phyloP scores from a whole-genome alignment of 2,888 invertebrate species.

The Drosophila aldrichi region DNA sequence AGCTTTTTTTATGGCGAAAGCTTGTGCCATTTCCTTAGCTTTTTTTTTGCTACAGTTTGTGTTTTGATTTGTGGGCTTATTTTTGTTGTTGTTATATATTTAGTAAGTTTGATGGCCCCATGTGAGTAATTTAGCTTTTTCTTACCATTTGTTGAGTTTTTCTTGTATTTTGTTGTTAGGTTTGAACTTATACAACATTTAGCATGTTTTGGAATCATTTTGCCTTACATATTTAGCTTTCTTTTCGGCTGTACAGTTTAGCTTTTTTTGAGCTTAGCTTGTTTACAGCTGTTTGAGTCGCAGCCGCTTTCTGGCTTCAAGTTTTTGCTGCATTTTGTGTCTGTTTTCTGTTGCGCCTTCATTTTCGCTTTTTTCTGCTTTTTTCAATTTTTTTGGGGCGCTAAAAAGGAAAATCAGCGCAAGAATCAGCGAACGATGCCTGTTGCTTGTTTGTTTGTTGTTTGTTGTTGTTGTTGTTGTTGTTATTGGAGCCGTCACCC shows the following conservation, averaged over 20 bases:
- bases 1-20: background rate
- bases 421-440: constrained; percentile 53
- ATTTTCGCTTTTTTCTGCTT: constrained; percentile 8
- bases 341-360: constrained; percentile 29
- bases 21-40: background rate
- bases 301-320: background rate
- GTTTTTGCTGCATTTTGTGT: constrained; percentile 30
- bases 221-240: no score
- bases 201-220: no score
- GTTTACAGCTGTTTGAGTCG: background rate
- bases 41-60: background rate
- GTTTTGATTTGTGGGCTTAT: background rate
- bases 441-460: constrained; percentile 27
- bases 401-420: constrained; percentile 74
- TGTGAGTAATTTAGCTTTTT: background rate
- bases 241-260: constrained; percentile 12
- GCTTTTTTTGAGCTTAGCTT: background rate
- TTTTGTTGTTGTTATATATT: background rate
- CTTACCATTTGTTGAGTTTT: no score
- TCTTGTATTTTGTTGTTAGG: no score
- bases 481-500: constrained; percentile 80
- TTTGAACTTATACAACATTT: no score
- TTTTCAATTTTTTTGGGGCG: constrained; percentile 57
- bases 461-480: constrained; percentile 43
- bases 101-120: background rate